Conservation (phyloP, 2,797 vertebrate genomes). For the Acrossocheilus fasciatus region DNA sequence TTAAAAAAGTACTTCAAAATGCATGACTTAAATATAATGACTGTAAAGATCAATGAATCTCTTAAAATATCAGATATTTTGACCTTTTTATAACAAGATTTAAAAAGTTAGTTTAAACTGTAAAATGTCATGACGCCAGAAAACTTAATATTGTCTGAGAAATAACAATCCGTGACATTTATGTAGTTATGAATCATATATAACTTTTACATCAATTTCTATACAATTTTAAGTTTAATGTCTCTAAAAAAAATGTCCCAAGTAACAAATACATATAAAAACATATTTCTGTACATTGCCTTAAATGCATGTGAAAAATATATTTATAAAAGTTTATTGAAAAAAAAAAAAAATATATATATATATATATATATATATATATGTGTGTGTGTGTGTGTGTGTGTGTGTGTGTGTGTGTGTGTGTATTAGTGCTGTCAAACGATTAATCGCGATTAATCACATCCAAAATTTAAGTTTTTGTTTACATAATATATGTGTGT, state of each 20-base stretch:
- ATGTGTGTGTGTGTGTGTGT: too few species aligned
- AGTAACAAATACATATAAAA: not conserved
- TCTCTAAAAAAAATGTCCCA: not conserved
- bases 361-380: not conserved
- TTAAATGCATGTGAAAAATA: not conserved
- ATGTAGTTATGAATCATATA: not conserved
- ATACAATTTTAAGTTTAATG: not conserved
- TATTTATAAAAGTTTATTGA: not conserved
- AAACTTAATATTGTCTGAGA: not conserved
- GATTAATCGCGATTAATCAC: too few species aligned
- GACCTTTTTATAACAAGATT: not conserved
- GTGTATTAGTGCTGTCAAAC: too few species aligned
- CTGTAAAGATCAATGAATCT: not conserved
- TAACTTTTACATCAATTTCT: not conserved
- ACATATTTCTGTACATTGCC: not conserved
- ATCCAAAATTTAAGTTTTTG: too few species aligned
- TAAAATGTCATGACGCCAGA: not conserved
- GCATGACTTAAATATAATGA: not conserved
- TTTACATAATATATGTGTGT: too few species aligned
- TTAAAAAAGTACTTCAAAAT: not conserved
- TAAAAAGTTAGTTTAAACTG: not conserved
- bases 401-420: too few species aligned
- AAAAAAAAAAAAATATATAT: not conserved
- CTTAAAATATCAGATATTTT: not conserved
- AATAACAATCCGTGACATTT: not conserved